phyloP scores from a whole-genome alignment of 1,140 invertebrate genomes.

The Drosophila aff. region DNA sequence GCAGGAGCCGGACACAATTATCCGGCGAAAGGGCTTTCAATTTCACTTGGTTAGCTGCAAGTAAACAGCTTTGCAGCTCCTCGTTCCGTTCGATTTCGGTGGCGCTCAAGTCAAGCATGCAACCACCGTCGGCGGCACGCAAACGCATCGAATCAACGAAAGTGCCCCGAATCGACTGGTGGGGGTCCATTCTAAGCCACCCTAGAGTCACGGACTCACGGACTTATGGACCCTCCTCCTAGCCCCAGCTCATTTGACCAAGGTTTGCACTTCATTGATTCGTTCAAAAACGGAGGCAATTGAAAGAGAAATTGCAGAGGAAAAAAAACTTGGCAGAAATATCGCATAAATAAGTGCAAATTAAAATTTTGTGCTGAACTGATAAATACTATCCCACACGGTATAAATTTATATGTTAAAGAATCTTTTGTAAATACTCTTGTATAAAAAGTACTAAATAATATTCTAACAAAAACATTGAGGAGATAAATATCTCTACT shows the following conservation, averaged over 20 bases:
- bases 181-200: not conserved
- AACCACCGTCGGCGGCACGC: conserved; percentile 75
- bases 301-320: conserved; percentile 28
- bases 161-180: conserved; percentile 51
- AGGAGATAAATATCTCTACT: not conserved
- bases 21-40: conserved; percentile 73
- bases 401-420: not conserved
- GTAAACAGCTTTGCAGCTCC: conserved; percentile 71
- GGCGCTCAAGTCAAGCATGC: conserved; percentile 74
- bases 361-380: not conserved
- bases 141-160: conserved; percentile 83
- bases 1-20: conserved; percentile 67
- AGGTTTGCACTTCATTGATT: conserved; percentile 78
- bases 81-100: conserved; percentile 21
- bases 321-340: not conserved
- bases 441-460: too few relatives aligned
- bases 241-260: conserved; percentile 42
- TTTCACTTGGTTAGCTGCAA: conserved; percentile 77
- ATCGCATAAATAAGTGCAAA: not conserved
- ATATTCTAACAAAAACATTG: too few relatives aligned
- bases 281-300: conserved; percentile 28
- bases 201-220: conserved; percentile 5
- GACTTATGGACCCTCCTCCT: conserved; percentile 25
- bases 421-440: too few relatives aligned
- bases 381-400: not conserved